Evolutionary conservation across 2,113 vertebrate genomes (phyloP).

Genomic region (Coptodon bakossiorum): DNA sequence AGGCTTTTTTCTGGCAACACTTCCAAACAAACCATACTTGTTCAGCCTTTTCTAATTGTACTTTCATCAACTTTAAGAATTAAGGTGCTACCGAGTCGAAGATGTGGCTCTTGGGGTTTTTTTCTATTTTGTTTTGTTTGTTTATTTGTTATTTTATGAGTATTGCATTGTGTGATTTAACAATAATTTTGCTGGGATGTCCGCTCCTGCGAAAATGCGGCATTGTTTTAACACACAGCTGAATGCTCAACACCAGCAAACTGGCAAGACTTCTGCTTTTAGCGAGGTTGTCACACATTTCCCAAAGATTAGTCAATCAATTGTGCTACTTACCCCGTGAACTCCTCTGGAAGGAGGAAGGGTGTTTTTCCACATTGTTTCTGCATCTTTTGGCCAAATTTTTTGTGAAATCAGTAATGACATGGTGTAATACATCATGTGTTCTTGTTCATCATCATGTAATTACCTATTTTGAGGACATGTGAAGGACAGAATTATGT

Average conservation of each 20-base stretch:
- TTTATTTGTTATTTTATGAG: neutral
- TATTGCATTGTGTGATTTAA: neutral
- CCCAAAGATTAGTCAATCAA: neutral
- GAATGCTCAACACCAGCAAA: neutral
- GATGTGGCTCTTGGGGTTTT: no score
- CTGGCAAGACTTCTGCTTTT: neutral
- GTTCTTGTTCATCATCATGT: neutral
- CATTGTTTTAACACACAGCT: neutral
- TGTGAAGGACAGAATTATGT: neutral
- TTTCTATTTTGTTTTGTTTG: no score
- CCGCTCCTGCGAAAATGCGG: neutral
- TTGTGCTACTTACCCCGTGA: neutral
- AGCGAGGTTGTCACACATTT: neutral
- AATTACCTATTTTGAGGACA: neutral
- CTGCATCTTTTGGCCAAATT: neutral
- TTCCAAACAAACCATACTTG: neutral
- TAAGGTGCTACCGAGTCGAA: neutral
- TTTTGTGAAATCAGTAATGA: neutral
- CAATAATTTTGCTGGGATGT: neutral
- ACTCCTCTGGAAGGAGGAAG: neutral
- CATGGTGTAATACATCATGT: neutral
- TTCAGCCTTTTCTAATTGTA: neutral
- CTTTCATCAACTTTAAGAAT: neutral
- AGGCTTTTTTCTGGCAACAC: neutral
- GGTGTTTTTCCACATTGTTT: neutral